These are phyloP conservation scores for Hofmannophila pseudospretella DNA, from an alignment of 2,888 invertebrate genomes.

Conservation along the genomic window DNA sequence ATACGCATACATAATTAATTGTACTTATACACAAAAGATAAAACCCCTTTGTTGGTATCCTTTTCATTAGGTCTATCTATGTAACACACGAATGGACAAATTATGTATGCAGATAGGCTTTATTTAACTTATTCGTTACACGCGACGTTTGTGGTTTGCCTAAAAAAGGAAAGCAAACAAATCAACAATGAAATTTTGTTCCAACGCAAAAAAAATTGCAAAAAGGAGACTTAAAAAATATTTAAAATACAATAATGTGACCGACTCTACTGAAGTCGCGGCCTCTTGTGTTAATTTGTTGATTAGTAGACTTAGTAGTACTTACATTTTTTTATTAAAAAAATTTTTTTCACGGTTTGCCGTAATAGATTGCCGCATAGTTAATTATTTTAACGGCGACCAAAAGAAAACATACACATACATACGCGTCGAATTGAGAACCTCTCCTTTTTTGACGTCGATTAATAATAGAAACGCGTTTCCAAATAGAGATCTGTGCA, in stretches of 20 bases:
- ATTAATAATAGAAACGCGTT: conserved; percentile 8
- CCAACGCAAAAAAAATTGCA: conserved; percentile 17
- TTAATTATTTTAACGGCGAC: too few relatives aligned
- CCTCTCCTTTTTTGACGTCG: too few relatives aligned
- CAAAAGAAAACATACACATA: too few relatives aligned
- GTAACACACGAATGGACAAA: conserved; percentile 9
- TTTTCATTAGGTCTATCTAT: conserved; percentile 2
- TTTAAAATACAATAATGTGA: too few relatives aligned
- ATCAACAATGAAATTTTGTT: conserved; percentile 19
- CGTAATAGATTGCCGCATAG: too few relatives aligned
- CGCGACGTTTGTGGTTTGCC: conserved; percentile 21
- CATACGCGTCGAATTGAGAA: too few relatives aligned
- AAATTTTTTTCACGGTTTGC: too few relatives aligned
- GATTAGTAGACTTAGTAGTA: too few relatives aligned
- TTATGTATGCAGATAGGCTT: conserved; percentile 19
- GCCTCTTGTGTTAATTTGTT: too few relatives aligned
- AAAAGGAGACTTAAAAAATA: conserved; percentile 9
- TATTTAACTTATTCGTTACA: conserved; percentile 38
- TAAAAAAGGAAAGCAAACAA: conserved; percentile 25
- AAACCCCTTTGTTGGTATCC: neutral
- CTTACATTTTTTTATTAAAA: too few relatives aligned
- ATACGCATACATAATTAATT: too few relatives aligned
- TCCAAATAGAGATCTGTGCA: conserved; percentile 14
- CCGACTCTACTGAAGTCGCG: too few relatives aligned
- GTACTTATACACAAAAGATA: neutral